Percentiles rank a stretch among this genome's conserved stretches.
Conservation (phyloP, 2,797 vertebrate genomes). For the Spea hammondii region DNA sequence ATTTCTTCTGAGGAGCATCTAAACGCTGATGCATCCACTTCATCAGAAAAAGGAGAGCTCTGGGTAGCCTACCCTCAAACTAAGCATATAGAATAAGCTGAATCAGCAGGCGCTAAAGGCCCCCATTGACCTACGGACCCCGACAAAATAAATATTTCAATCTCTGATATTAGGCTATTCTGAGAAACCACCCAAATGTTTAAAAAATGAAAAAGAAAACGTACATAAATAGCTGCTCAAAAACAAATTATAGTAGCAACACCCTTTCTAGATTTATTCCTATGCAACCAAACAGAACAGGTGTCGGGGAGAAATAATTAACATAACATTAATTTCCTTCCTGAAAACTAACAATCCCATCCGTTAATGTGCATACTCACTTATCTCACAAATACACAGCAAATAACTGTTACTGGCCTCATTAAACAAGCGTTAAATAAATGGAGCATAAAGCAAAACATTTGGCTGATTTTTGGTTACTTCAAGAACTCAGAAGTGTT, state of each 20-base stretch:
- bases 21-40: too few relatives aligned
- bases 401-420: constrained; percentile 18
- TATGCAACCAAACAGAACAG: not conserved
- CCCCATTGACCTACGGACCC: too few relatives aligned
- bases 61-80: too few relatives aligned
- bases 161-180: too few relatives aligned
- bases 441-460: constrained; percentile 32
- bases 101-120: too few relatives aligned
- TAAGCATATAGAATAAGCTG: too few relatives aligned
- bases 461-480: constrained; percentile 14
- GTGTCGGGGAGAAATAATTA: constrained; percentile 23
- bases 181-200: too few relatives aligned
- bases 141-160: too few relatives aligned
- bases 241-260: not conserved
- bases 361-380: constrained; percentile 18
- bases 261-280: not conserved
- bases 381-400: constrained; percentile 19
- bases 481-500: constrained; percentile 6
- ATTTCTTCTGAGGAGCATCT: too few relatives aligned
- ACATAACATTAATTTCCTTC: constrained; percentile 17
- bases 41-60: too few relatives aligned
- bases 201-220: too few relatives aligned
- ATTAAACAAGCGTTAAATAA: constrained; percentile 29
- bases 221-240: too few relatives aligned
- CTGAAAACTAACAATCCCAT: not conserved